Percentiles rank a stretch among this genome's conserved stretches.
Evolutionary conservation across 2,113 vertebrate species (phyloP).

Genomic region (Ptilonorhynchus violaceus): DNA sequence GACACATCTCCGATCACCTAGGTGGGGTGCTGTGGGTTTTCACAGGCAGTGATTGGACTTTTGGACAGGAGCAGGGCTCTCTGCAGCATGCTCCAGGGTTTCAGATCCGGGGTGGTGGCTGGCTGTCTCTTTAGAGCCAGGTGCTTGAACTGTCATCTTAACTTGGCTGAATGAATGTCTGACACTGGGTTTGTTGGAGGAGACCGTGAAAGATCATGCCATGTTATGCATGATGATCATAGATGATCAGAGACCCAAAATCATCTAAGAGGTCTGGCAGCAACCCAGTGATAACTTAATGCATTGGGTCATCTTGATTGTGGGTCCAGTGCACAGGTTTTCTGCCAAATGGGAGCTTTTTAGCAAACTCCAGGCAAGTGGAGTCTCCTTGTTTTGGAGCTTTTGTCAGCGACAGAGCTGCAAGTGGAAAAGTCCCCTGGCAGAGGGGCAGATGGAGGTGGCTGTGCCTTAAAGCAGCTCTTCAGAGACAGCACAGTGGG

Average conservation of each 20-base stretch:
- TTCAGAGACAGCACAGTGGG: not conserved
- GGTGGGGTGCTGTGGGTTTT: not conserved
- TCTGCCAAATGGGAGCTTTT: not conserved
- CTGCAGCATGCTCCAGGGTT: not conserved
- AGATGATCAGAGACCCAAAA: not conserved
- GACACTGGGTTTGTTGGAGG: not conserved
- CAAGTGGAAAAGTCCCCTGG: not conserved
- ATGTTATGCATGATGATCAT: not conserved
- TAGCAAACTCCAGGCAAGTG: not conserved
- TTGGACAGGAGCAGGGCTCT: not conserved
- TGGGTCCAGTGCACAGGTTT: not conserved
- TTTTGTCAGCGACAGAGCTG: not conserved
- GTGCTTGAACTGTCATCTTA: not conserved
- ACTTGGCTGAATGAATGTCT: not conserved
- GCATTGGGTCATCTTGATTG: not conserved
- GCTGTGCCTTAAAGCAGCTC: not conserved
- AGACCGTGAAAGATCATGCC: not conserved
- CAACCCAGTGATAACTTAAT: not conserved
- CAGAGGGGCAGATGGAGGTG: too few species aligned
- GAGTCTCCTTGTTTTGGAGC: not conserved
- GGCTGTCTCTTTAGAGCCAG: not conserved
- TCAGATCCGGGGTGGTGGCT: not conserved
- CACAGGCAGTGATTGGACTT: not conserved
- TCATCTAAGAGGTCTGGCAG: not conserved
- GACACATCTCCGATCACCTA: accelerated